Evolutionary conservation across 2,113 vertebrate species (phyloP), one percentile per base, ranked within the genome.

Genomic region (Nycticryphes semicollaris): DNA sequence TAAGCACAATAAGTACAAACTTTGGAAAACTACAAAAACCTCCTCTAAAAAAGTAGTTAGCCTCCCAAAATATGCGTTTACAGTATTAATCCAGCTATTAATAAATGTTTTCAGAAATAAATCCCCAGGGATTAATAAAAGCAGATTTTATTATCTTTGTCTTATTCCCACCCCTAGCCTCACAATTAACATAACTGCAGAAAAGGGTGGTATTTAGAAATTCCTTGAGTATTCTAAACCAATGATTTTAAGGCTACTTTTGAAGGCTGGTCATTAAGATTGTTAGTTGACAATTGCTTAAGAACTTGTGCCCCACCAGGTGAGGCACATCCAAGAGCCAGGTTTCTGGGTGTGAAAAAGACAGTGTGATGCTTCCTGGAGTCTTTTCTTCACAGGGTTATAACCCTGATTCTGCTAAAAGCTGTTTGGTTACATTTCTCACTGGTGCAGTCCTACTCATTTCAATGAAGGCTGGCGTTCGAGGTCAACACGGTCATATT

Each of bases 401-500:
- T 6, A 64, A 11, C 14, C 30, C 39, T 33, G 11, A 37, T 60
- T 69, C 57, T 79, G 59, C 39, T 64, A 35, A 87, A 84, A 85
- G 23, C 12, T 48, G 3, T 62, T 60, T 35, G 64, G 31, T 8
- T 23, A 17, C 37, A 20, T 8, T n/a, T 50, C 27, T 3, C 1
- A 7, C 60, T 31, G 21, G 24, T 59, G 48, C 28, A 54, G 22
- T 66, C 45, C 41, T 16, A 45, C 30, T 47, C 3, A 3, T 16
- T 48, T 57, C 53, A 47, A 27, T 11, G 18, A 84, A 28, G 6
- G 22, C 31, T 18, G 5, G 11, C 4, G 14, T n/a, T 73, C 0
- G 0, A 35, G 30, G 27, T 63, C 60, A 57, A 4, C 0, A 0
- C 27, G 51, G 37, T 14, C 54, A 14, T 31, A 9, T 25, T 91